Conservation (phyloP, 2,888 invertebrate genomes). For the Drosophila tanythrix region DNA sequence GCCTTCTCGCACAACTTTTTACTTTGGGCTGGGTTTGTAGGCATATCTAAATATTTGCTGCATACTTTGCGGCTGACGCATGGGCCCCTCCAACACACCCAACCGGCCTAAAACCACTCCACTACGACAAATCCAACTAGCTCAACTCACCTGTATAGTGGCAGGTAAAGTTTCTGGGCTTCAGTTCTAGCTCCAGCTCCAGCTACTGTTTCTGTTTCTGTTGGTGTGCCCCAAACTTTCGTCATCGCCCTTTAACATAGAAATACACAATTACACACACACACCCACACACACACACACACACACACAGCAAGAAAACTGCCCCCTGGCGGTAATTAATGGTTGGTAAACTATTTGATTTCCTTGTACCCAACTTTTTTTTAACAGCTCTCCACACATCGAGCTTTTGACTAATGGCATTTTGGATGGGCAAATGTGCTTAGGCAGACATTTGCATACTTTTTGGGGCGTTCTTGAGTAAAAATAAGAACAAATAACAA, state of each 20-base stretch:
- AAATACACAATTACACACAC: not conserved
- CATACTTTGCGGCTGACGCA: conserved; percentile 74
- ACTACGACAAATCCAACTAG: conserved; percentile 11
- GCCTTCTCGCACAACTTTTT: conserved; percentile 40
- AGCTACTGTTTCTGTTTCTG: conserved; percentile 6
- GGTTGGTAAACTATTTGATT: conserved; percentile 77
- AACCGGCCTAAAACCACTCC: not conserved
- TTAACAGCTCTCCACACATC: conserved; percentile 29
- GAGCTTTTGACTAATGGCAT: conserved; percentile 65
- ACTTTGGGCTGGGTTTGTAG: conserved; percentile 40
- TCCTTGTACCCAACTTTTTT: conserved; percentile 62
- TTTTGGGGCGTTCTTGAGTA: conserved; percentile 28
- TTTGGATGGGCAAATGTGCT: conserved; percentile 67
- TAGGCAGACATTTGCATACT: conserved; percentile 69
- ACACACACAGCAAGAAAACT: conserved; percentile 40
- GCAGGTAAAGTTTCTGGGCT: conserved; percentile 60
- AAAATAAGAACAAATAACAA: conserved; percentile 35
- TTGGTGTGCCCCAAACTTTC: conserved; percentile 47
- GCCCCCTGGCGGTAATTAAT: conserved; percentile 71
- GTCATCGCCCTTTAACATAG: conserved; percentile 22
- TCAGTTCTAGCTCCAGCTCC: conserved; percentile 24
- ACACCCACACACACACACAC: conserved; percentile 2
- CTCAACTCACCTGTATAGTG: conserved; percentile 36
- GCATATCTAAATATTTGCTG: conserved; percentile 75
- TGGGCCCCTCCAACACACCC: conserved; percentile 4